Conservation (phyloP, 2,797 vertebrate species). For the Sparus aurata region DNA sequence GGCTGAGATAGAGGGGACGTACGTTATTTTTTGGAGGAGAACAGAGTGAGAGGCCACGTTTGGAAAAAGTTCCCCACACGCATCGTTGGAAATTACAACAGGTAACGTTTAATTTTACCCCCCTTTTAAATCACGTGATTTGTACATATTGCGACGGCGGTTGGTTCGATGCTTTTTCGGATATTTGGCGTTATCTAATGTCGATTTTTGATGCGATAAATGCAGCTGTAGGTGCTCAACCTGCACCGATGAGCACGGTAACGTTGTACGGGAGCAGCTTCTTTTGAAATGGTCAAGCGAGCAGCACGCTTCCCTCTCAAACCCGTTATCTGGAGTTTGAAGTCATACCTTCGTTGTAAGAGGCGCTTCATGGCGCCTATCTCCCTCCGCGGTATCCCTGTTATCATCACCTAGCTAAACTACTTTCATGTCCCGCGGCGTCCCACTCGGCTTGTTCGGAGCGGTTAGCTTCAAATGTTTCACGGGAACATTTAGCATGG, state of each 20-base stretch:
- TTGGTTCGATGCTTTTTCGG: slow-evolving; percentile 35
- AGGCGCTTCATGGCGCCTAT: slow-evolving; percentile 72
- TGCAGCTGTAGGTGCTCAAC: not conserved
- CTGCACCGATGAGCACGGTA: not conserved
- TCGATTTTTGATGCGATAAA: not conserved
- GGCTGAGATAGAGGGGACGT: slow-evolving; percentile 61
- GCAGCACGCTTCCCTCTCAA: not conserved
- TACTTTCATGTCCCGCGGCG: slow-evolving; percentile 23
- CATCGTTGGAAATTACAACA: slow-evolving; percentile 56
- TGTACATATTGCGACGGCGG: slow-evolving; percentile 30
- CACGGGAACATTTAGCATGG: not conserved
- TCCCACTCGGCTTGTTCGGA: not conserved
- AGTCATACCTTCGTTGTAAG: slow-evolving; percentile 46
- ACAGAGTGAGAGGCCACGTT: slow-evolving; percentile 60
- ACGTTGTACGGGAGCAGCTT: not conserved
- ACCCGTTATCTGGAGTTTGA: slow-evolving; percentile 32
- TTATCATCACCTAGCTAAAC: slow-evolving; percentile 63
- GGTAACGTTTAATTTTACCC: slow-evolving; percentile 64
- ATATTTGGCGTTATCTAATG: slow-evolving; percentile 6
- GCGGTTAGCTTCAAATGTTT: slow-evolving; percentile 2
- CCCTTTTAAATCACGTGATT: slow-evolving; percentile 73
- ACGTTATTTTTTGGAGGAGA: slow-evolving; percentile 59
- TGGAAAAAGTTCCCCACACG: slow-evolving; percentile 48
- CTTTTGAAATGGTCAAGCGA: not conserved
- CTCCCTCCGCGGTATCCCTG: slow-evolving; percentile 64